phyloP scores from a whole-genome alignment of 2,113 vertebrate genomes.

The Myrmecophaga tridactyla region DNA sequence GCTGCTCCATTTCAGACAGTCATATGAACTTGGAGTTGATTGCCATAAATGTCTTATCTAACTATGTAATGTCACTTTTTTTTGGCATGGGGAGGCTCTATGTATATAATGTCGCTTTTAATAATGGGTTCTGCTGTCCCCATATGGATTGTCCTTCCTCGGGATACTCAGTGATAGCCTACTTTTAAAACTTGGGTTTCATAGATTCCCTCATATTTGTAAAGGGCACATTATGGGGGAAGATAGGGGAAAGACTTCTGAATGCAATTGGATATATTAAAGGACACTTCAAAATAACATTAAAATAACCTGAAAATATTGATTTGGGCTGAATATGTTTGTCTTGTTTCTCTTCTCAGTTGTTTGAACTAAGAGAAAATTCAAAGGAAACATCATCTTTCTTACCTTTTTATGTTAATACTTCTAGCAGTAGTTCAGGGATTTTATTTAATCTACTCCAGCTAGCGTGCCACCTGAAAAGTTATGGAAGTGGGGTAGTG shows the following conservation, averaged over 20 bases:
- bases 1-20: not conserved
- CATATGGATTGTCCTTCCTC: not conserved
- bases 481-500: not conserved
- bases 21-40: slow-evolving; percentile 32
- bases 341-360: not conserved
- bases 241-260: not conserved
- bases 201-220: not conserved
- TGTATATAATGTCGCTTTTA: not conserved
- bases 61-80: not conserved
- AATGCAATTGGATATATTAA: not conserved
- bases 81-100: too few relatives aligned
- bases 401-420: not conserved
- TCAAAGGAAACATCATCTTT: not conserved
- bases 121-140: not conserved
- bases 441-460: not conserved
- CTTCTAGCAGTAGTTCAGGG: not conserved
- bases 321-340: not conserved
- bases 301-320: not conserved
- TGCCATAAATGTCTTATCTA: slow-evolving; percentile 15
- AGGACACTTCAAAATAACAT: not conserved
- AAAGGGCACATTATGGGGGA: not conserved
- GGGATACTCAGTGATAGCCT: not conserved
- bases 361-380: slow-evolving; percentile 29
- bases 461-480: not conserved
- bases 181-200: not conserved